A percentile compares a stretch with the other conserved stretches of the same genome.
Conservation (phyloP, 1,140 invertebrate species). For the Spodoptera litura region DNA sequence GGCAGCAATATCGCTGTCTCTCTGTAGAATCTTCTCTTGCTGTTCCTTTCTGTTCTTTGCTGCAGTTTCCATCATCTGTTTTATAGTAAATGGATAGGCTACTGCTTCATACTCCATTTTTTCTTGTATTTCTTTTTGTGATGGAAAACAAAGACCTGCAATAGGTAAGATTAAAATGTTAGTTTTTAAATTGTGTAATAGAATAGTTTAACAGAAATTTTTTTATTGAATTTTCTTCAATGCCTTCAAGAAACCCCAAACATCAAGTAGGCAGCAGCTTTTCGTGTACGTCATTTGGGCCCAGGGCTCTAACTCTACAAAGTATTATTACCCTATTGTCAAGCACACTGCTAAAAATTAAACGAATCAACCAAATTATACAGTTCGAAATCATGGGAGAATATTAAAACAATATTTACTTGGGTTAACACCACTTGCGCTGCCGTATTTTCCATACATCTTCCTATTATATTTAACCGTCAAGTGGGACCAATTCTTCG, state of each 20-base stretch:
- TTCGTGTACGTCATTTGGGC: too few species aligned
- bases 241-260: too few species aligned
- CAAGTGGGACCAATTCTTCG: conserved; percentile 68
- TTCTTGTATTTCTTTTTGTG: conserved; percentile 86
- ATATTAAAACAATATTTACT: conserved; percentile 62
- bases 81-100: conserved; percentile 87
- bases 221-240: too few species aligned
- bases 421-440: conserved; percentile 77
- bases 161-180: conserved; percentile 35
- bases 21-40: conserved; percentile 76
- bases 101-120: conserved; percentile 88
- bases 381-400: too few species aligned
- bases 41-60: conserved; percentile 76
- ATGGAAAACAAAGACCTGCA: conserved; percentile 77
- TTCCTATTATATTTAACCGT: conserved; percentile 82
- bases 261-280: too few species aligned
- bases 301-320: too few species aligned
- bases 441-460: conserved; percentile 80
- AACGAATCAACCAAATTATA: too few species aligned
- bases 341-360: too few species aligned
- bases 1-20: conserved; percentile 87
- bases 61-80: conserved; percentile 87
- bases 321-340: too few species aligned
- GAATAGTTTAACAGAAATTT: too few species aligned
- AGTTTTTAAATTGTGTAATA: not conserved